A percentile compares a stretch with the other conserved stretches of the same genome.
These are phyloP conservation scores for Drosophila melanosoma DNA, from an alignment of 2,888 invertebrate species.

Conservation along the genomic window DNA sequence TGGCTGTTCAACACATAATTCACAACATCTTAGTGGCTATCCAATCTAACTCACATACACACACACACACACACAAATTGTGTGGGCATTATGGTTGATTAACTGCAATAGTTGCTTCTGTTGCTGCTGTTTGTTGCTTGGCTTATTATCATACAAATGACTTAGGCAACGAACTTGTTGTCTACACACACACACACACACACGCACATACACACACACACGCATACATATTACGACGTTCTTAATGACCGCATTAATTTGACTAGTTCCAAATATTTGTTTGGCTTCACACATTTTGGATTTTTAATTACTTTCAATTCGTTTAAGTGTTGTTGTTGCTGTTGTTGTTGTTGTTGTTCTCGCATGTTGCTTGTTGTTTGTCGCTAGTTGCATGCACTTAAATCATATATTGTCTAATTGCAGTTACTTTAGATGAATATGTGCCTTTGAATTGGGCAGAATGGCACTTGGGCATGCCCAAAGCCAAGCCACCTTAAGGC, in stretches of 20 bases:
- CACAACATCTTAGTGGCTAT: constrained; percentile 28
- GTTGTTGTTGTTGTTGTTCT: constrained; percentile 2
- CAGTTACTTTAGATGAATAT: background rate
- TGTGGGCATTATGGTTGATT: constrained; percentile 38
- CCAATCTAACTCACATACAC: constrained; percentile 29
- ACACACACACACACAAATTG: constrained; percentile 1
- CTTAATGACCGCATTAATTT: constrained; percentile 46
- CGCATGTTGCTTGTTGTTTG: background rate
- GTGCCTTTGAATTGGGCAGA: constrained; percentile 58
- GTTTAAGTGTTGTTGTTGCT: constrained; percentile 13
- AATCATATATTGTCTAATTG: constrained; percentile 30
- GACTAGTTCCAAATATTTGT: constrained; percentile 37
- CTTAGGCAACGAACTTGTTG: constrained; percentile 59
- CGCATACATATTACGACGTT: constrained; percentile 5
- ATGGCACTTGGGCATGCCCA: constrained; percentile 58
- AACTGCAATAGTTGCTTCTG: constrained; percentile 25
- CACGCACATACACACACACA: constrained; percentile 2
- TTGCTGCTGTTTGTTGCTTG: constrained; percentile 21
- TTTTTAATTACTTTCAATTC: constrained; percentile 39
- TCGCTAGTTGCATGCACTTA: constrained; percentile 28
- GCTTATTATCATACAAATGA: constrained; percentile 56
- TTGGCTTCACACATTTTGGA: constrained; percentile 31
- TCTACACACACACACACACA: constrained; percentile 14
- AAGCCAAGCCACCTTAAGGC: constrained; percentile 50
- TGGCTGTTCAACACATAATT: constrained; percentile 1